Conservation (phyloP, 23 tunicate genomes). For the Styela plicata region DNA sequence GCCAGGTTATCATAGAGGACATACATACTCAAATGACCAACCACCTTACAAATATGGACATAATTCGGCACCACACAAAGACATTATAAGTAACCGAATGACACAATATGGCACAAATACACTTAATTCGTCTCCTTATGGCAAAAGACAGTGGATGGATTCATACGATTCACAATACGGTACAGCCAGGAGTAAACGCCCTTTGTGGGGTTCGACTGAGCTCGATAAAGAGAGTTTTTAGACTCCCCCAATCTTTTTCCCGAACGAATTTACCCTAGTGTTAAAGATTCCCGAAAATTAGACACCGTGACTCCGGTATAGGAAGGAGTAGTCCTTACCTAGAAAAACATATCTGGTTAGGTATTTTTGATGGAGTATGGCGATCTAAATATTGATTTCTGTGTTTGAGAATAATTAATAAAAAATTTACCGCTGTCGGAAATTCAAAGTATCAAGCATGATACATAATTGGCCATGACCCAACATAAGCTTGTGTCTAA, state of each 20-base stretch:
- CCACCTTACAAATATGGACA: neutral
- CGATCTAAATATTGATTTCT: too few species aligned
- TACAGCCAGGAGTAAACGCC: constrained; percentile 23
- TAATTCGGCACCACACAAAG: too few species aligned
- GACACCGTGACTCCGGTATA: constrained; percentile 23
- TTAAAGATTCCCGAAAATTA: constrained; percentile 21
- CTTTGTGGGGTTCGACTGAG: constrained; percentile 24
- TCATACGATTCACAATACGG: constrained; percentile 20
- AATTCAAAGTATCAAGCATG: too few species aligned
- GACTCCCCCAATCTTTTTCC: neutral
- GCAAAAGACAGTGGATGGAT: constrained; percentile 25
- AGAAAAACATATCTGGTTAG: too few species aligned
- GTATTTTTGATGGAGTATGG: too few species aligned
- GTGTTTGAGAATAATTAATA: too few species aligned
- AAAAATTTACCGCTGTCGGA: too few species aligned
- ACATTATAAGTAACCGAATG: neutral
- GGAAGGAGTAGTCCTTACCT: too few species aligned
- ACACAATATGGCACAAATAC: neutral
- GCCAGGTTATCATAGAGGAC: neutral
- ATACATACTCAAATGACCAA: constrained; percentile 16
- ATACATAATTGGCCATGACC: too few species aligned
- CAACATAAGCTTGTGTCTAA: too few species aligned
- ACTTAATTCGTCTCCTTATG: constrained; percentile 1
- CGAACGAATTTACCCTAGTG: too few species aligned
- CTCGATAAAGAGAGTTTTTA: constrained; percentile 6